These are phyloP conservation scores for Enteromius viviparus DNA, from an alignment of 2,797 vertebrate genomes.

Conservation along the genomic window DNA sequence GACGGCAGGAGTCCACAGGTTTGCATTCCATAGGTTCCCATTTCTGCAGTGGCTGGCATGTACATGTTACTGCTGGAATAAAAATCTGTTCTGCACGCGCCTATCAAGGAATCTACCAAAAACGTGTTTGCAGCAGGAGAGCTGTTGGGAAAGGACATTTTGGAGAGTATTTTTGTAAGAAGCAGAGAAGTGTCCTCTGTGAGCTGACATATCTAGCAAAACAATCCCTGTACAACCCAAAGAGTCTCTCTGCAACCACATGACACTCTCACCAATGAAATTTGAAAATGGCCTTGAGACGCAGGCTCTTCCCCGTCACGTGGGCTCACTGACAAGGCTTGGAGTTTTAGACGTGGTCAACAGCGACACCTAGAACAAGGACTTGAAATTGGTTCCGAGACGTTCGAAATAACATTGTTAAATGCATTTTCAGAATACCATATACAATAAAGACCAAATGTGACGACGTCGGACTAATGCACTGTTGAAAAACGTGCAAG, in stretches of 20 bases:
- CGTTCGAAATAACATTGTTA: conserved; percentile 51
- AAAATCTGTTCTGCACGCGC: conserved; percentile 97
- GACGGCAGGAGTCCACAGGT: conserved; percentile 99
- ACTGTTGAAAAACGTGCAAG: not conserved
- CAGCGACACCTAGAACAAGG: conserved; percentile 93
- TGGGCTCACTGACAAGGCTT: conserved; percentile 76
- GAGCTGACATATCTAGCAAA: conserved; percentile 99
- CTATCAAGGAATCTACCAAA: conserved; percentile 98
- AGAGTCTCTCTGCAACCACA: conserved; percentile 96
- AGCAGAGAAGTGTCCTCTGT: conserved; percentile 98
- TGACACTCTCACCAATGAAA: conserved; percentile 99
- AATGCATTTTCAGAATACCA: conserved; percentile 30
- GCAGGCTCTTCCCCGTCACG: conserved; percentile 87
- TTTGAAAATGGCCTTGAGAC: conserved; percentile 99
- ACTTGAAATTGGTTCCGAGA: conserved; percentile 78
- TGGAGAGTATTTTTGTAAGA: conserved; percentile 77
- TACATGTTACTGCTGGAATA: conserved; percentile 99
- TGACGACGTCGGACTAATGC: conserved; percentile 4
- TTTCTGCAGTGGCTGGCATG: conserved; percentile 95
- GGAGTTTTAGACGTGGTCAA: conserved; percentile 86
- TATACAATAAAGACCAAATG: conserved; percentile 44
- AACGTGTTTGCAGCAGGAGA: conserved; percentile 98
- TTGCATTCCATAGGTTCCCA: conserved; percentile 99
- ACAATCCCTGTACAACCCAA: conserved; percentile 96
- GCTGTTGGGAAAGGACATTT: conserved; percentile 94